A percentile compares a stretch with the other conserved stretches of the same genome.
phyloP scores from a whole-genome alignment of 2,113 vertebrate species.

The Phasianus colchicus region DNA sequence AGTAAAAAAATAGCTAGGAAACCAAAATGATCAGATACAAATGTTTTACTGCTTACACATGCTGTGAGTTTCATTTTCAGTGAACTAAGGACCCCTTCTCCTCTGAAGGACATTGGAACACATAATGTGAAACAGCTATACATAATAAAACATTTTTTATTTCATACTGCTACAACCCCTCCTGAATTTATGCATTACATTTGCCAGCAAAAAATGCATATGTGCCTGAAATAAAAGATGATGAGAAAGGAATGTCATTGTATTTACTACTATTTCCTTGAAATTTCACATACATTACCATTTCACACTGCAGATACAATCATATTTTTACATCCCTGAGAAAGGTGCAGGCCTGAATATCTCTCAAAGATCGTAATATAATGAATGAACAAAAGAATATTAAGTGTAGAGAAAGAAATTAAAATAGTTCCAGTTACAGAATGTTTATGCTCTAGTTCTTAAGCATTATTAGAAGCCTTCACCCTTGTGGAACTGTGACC shows the following conservation, averaged over 20 bases:
- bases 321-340: neutral
- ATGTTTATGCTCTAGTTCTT: neutral
- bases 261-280: slow-evolving; percentile 11
- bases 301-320: neutral
- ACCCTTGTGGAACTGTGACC: neutral
- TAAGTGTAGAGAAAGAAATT: neutral
- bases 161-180: slow-evolving; percentile 16
- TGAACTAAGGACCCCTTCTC: neutral
- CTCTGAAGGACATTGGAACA: slow-evolving; percentile 34
- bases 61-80: neutral
- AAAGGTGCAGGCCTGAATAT: neutral
- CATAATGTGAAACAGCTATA: slow-evolving; percentile 15
- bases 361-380: neutral
- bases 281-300: neutral
- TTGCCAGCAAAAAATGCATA: neutral
- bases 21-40: neutral
- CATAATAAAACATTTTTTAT: slow-evolving; percentile 51
- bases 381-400: neutral
- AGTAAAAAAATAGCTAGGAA: neutral
- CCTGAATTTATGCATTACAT: slow-evolving; percentile 30
- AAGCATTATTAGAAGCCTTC: neutral
- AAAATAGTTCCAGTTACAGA: neutral
- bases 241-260: neutral
- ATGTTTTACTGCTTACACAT: neutral
- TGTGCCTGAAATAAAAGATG: slow-evolving; percentile 35